Percentiles rank a stretch among this genome's conserved stretches.
Evolutionary conservation across 2,888 invertebrate genomes (phyloP).

Genomic region (Nebria salina): DNA sequence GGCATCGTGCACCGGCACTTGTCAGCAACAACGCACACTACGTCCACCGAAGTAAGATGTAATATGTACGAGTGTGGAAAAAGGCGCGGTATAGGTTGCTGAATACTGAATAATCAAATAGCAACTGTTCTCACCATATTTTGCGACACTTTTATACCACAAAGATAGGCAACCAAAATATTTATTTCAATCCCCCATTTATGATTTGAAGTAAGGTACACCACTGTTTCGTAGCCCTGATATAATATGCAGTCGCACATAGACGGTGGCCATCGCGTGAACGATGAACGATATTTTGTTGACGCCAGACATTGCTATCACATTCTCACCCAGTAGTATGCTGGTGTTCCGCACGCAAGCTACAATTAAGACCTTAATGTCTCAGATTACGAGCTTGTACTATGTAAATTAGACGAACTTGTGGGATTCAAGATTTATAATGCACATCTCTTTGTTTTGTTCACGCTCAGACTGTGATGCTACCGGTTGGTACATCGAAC

Average conservation of each 20-base stretch:
- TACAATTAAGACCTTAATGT: conserved; percentile 57
- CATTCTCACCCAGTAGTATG: conserved; percentile 32
- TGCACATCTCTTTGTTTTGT: conserved; percentile 49
- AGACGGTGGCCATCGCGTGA: conserved; percentile 35
- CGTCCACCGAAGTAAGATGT: conserved; percentile 29
- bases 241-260: neutral
- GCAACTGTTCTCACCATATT: conserved; percentile 15
- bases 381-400: conserved; percentile 55
- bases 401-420: conserved; percentile 55
- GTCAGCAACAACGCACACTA: conserved; percentile 10
- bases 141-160: neutral
- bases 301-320: conserved; percentile 22
- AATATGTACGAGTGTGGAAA: conserved; percentile 23
- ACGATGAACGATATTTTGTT: conserved; percentile 9
- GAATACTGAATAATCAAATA: conserved; percentile 38
- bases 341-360: conserved; percentile 52
- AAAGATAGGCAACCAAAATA: no score
- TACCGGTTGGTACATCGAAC: conserved; percentile 20
- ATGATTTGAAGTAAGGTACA: conserved; percentile 21
- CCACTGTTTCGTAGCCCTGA: conserved; percentile 6
- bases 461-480: conserved; percentile 46
- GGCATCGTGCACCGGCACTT: conserved; percentile 10
- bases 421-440: conserved; percentile 53
- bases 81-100: conserved; percentile 19
- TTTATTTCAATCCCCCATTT: neutral